phyloP scores from a whole-genome alignment of 2,113 vertebrate species.

The Toxostoma redivivum region DNA sequence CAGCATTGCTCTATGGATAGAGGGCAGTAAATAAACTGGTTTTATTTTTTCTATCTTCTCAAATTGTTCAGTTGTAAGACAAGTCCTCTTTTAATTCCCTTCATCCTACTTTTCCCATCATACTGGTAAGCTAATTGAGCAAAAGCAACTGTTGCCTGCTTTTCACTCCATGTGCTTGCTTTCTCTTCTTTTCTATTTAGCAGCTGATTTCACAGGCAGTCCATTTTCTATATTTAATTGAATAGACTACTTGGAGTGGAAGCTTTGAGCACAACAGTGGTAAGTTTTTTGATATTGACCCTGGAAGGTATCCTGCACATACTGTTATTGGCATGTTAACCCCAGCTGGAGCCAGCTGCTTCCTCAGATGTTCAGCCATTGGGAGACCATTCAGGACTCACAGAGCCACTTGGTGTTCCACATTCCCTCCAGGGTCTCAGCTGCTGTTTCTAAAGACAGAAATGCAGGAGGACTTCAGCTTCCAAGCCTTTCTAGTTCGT shows the following conservation, averaged over 20 bases:
- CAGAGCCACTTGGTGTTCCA: background rate
- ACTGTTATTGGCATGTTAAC: background rate
- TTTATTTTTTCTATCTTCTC: background rate
- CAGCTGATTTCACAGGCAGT: background rate
- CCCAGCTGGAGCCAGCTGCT: background rate
- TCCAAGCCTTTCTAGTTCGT: background rate
- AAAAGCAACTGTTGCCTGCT: background rate
- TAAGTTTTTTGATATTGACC: background rate
- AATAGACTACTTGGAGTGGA: background rate
- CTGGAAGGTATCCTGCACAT: background rate
- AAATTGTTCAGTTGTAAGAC: background rate
- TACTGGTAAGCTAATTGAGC: background rate
- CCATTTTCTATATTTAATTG: background rate
- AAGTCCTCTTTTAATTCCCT: background rate
- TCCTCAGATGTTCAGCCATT: background rate
- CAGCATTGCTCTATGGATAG: background rate
- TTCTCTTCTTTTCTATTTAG: background rate
- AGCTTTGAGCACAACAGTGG: background rate
- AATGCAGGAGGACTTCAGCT: background rate
- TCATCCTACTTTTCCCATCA: background rate
- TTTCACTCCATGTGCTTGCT: background rate
- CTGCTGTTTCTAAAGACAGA: conserved; percentile 32
- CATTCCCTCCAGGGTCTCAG: conserved; percentile 19
- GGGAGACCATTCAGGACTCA: background rate
- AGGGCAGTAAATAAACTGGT: background rate